phyloP scores from a whole-genome alignment of 2,113 vertebrate species.

The Gobiocypris rarus region DNA sequence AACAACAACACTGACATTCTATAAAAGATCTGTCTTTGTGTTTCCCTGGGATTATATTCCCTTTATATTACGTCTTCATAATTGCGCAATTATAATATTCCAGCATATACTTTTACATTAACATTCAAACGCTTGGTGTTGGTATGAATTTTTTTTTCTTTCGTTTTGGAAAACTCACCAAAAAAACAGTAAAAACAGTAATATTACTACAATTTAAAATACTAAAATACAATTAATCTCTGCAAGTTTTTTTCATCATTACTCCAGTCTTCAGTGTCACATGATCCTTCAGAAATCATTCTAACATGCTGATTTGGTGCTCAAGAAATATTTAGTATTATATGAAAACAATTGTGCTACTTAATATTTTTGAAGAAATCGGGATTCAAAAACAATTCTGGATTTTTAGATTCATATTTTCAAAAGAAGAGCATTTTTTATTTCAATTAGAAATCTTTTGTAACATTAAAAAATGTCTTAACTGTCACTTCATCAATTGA shows the following conservation, averaged over 20 bases:
- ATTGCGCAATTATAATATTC: neutral
- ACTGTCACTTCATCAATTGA: neutral
- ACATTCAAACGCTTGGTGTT: neutral
- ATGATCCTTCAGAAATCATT: neutral
- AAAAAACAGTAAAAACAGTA: no score
- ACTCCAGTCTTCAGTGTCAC: neutral
- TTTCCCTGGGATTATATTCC: neutral
- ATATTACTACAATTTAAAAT: neutral
- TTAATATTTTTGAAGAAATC: neutral
- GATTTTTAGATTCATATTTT: neutral
- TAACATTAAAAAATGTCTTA: neutral
- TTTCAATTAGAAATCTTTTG: neutral
- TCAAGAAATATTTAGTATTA: neutral
- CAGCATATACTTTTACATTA: neutral
- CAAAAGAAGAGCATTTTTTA: neutral
- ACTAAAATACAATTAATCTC: neutral
- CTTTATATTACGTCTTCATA: neutral
- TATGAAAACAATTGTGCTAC: neutral
- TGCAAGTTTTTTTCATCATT: neutral
- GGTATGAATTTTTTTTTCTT: neutral
- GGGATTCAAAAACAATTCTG: neutral
- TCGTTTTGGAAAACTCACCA: no score
- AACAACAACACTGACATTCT: neutral
- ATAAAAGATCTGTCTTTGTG: neutral
- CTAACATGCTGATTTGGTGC: neutral